These are phyloP conservation scores for Brachionus koreanus DNA, from an alignment of 1,140 invertebrate genomes.

Conservation along the genomic window DNA sequence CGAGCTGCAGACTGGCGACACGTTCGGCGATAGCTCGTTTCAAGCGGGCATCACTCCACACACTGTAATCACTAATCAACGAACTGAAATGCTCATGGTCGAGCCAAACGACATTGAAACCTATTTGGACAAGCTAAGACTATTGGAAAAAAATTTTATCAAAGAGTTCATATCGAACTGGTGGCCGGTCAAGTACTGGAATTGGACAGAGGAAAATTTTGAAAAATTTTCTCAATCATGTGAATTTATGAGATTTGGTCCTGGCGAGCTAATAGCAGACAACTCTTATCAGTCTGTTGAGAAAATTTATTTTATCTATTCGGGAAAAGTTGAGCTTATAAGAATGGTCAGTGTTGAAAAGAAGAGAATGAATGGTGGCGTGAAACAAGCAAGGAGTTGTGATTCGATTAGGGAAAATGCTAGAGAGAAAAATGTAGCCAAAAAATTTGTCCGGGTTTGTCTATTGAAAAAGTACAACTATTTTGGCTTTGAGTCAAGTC, in stretches of 20 bases:
- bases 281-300: not conserved
- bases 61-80: constrained; percentile 25
- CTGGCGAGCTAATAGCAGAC: not conserved
- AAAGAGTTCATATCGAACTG: constrained; percentile 29
- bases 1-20: constrained; percentile 5
- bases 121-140: constrained; percentile 4
- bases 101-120: constrained; percentile 13
- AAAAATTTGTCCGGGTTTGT: constrained; percentile 1
- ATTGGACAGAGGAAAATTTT: constrained; percentile 1
- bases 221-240: not conserved
- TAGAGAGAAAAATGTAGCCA: not conserved
- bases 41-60: not conserved
- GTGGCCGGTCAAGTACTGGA: constrained; percentile 38
- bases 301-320: constrained; percentile 11
- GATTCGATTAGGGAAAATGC: not conserved
- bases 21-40: constrained; percentile 21
- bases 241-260: not conserved
- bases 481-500: constrained; percentile 19
- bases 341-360: not conserved
- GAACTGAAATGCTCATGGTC: not conserved
- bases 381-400: not conserved
- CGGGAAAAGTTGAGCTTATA: not conserved
- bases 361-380: not conserved
- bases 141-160: not conserved
- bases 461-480: constrained; percentile 21